These are phyloP conservation scores for Nixonia krombeini DNA, from an alignment of 1,140 invertebrate genomes.

Conservation along the genomic window DNA sequence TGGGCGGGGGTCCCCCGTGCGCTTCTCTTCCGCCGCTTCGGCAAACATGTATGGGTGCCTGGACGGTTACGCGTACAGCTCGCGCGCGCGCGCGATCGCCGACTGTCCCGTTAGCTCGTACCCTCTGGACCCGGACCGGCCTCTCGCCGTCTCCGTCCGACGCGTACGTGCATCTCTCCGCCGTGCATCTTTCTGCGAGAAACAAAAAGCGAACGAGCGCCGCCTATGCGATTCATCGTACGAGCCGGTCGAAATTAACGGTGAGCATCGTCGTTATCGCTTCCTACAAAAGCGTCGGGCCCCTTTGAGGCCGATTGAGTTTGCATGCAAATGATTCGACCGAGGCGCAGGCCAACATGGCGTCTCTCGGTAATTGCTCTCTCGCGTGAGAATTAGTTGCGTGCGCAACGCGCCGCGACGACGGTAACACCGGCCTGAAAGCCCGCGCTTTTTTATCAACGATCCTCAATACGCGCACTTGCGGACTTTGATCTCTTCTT, in stretches of 20 bases:
- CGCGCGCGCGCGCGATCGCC: constrained; percentile 55
- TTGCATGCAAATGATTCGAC: constrained; percentile 23
- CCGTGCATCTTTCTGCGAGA: constrained; percentile 8
- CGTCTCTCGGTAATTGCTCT: not conserved
- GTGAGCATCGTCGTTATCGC: constrained; percentile 41
- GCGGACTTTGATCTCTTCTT: no score
- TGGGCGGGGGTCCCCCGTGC: not conserved
- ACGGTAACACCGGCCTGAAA: no score
- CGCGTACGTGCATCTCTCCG: constrained; percentile 8
- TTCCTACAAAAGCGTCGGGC: constrained; percentile 8
- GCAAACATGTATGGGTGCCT: constrained; percentile 6
- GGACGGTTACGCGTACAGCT: constrained; percentile 23
- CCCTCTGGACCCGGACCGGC: constrained; percentile 47
- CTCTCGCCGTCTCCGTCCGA: constrained; percentile 1
- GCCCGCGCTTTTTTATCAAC: no score
- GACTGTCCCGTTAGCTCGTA: constrained; percentile 63
- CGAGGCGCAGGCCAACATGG: no score
- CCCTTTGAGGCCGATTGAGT: constrained; percentile 10
- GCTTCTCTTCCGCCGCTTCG: no score
- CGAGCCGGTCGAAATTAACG: constrained; percentile 51
- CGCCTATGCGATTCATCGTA: constrained; percentile 11
- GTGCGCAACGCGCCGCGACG: not conserved
- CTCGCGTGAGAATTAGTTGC: constrained; percentile 13
- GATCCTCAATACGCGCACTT: no score
- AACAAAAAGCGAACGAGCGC: not conserved